These are phyloP conservation scores for Galeopterus variegatus DNA, from an alignment of 2,113 vertebrate genomes.

Conservation along the genomic window DNA sequence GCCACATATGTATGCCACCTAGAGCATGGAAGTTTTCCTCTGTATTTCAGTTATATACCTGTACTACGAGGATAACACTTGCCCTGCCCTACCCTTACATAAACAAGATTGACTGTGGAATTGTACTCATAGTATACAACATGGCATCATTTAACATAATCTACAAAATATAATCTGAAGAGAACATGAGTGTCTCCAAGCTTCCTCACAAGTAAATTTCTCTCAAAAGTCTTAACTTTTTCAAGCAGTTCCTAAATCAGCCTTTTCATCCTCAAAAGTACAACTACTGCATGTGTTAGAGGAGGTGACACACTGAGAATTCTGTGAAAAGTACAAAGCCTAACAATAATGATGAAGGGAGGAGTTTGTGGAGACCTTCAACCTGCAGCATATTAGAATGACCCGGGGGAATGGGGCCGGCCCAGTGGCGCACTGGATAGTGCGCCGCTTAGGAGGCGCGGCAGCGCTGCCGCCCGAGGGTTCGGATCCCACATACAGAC, in stretches of 20 bases:
- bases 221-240: background rate
- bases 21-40: background rate
- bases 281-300: rapidly evolving
- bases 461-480: too few species aligned
- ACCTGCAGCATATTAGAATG: background rate
- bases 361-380: background rate
- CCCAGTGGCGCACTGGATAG: too few species aligned
- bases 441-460: too few species aligned
- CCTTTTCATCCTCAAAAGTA: background rate
- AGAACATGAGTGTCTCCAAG: background rate
- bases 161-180: background rate
- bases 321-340: background rate
- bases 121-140: background rate
- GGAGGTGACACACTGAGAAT: background rate
- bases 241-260: slow-evolving; percentile 40
- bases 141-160: background rate
- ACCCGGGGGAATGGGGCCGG: too few species aligned
- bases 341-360: background rate
- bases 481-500: too few species aligned
- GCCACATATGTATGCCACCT: background rate
- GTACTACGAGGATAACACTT: background rate
- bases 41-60: background rate
- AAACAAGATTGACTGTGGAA: background rate
- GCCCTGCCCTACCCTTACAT: background rate
- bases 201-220: background rate